Evolutionary conservation across 2,888 invertebrate species (phyloP).

Genomic region (Baccha elongata): DNA sequence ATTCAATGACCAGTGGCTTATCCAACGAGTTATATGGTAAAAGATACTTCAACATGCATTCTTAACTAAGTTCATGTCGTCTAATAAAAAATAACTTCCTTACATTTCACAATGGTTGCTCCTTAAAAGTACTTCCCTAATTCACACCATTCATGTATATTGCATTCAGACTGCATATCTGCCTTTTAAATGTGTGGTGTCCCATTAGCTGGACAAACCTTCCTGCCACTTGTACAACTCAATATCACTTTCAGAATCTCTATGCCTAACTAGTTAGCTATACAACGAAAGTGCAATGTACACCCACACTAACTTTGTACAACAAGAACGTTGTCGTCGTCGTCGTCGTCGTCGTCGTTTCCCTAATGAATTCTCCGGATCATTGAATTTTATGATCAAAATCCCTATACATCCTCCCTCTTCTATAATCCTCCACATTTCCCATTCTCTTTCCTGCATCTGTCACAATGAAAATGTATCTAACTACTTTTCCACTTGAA

Average conservation of each 20-base stretch:
- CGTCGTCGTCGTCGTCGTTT: conserved; percentile 17
- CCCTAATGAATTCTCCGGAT: conserved; percentile 68
- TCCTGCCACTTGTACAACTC: conserved; percentile 64
- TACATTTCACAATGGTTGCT: neutral
- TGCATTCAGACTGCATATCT: conserved; percentile 1
- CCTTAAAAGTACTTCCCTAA: conserved; percentile 38
- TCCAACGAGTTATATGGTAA: conserved; percentile 1
- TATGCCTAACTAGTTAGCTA: conserved; percentile 27
- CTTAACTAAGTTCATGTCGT: neutral
- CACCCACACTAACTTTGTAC: conserved; percentile 32
- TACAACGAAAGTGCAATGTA: conserved; percentile 48
- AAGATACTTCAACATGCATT: neutral
- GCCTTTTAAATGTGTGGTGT: conserved; percentile 40
- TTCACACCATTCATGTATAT: conserved; percentile 47
- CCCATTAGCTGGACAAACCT: conserved; percentile 61
- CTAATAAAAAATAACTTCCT: conserved; percentile 21
- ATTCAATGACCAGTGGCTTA: conserved; percentile 14
- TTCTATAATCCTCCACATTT: neutral
- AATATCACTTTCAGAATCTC: conserved; percentile 69
- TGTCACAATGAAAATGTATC: conserved; percentile 11
- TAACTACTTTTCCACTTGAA: conserved; percentile 60
- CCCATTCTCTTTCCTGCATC: no score
- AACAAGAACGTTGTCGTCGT: conserved; percentile 16
- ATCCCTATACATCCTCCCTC: neutral
- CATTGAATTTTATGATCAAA: conserved; percentile 69